Percentiles rank a stretch among this genome's conserved stretches.
These are phyloP conservation scores for Himalopsyche kuldschensis DNA, from an alignment of 2,888 invertebrate genomes.

Conservation along the genomic window DNA sequence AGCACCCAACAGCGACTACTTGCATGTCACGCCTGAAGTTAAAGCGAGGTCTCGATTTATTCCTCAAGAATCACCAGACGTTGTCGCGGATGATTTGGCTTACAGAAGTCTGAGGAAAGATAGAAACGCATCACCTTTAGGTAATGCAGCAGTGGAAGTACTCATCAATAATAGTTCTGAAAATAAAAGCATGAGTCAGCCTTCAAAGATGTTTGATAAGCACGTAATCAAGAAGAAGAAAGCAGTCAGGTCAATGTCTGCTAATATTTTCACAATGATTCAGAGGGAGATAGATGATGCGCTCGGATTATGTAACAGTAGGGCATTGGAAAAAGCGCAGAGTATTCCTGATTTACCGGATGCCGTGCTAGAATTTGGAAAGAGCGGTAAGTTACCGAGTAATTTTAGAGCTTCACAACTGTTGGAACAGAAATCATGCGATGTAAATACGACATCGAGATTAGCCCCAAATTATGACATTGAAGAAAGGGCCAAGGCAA, in stretches of 20 bases:
- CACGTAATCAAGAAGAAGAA: constrained; percentile 69
- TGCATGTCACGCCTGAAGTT: constrained; percentile 73
- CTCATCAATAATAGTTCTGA: constrained; percentile 55
- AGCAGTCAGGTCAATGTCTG: constrained; percentile 80
- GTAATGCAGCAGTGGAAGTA: constrained; percentile 55
- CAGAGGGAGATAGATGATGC: constrained; percentile 67
- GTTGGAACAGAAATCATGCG: background rate
- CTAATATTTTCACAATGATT: constrained; percentile 79
- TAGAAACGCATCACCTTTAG: constrained; percentile 58
- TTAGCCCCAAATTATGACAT: background rate
- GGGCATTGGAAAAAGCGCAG: constrained; percentile 62
- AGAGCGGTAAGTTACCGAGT: constrained; percentile 33
- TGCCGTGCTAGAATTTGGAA: constrained; percentile 34
- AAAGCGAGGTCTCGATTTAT: constrained; percentile 64
- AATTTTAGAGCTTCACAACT: constrained; percentile 20
- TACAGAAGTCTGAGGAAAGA: constrained; percentile 85
- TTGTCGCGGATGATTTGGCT: constrained; percentile 85
- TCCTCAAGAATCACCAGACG: constrained; percentile 73
- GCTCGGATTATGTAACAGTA: constrained; percentile 55
- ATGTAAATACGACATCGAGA: background rate
- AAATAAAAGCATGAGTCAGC: constrained; percentile 48
- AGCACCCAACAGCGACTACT: constrained; percentile 80
- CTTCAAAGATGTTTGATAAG: constrained; percentile 37
- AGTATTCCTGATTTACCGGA: constrained; percentile 62
- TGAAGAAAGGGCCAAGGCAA: background rate